A percentile compares a stretch with the other conserved stretches of the same genome.
Evolutionary conservation across 1,140 invertebrate genomes (phyloP).

Genomic region (Aplysia californica): DNA sequence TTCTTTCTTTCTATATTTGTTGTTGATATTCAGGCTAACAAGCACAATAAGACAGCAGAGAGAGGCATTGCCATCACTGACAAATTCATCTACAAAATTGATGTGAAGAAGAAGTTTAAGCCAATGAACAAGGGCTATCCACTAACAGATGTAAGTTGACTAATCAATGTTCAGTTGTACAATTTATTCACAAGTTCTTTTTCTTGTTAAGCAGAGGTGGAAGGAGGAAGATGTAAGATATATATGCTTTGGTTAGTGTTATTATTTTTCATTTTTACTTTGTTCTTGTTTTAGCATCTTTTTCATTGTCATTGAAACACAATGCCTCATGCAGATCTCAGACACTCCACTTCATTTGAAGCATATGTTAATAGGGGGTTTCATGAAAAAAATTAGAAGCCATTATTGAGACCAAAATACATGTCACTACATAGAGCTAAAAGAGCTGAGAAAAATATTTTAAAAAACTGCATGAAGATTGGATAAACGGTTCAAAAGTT

Average conservation of each 20-base stretch:
- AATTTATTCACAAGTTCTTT: neutral
- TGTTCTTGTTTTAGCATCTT: no score
- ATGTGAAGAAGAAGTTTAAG: constrained; percentile 82
- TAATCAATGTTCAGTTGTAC: neutral
- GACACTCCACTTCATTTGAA: no score
- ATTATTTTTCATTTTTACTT: neutral
- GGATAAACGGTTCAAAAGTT: no score
- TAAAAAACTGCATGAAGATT: no score
- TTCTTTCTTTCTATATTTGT: no score
- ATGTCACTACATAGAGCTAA: no score
- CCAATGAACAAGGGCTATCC: constrained; percentile 85
- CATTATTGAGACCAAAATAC: no score
- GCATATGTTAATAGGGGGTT: no score
- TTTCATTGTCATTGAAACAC: no score
- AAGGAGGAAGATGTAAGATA: neutral
- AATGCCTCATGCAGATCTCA: no score
- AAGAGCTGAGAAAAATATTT: no score
- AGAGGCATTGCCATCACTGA: constrained; percentile 91
- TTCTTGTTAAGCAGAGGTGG: neutral
- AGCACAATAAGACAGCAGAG: constrained; percentile 89
- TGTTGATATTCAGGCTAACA: constrained; percentile 73
- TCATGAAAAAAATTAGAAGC: no score
- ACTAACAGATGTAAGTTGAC: constrained; percentile 77
- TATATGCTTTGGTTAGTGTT: neutral
- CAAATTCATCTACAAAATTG: constrained; percentile 88